Conservation (phyloP, 2,888 invertebrate genomes). For the Sphaerophoria rueppellii region DNA sequence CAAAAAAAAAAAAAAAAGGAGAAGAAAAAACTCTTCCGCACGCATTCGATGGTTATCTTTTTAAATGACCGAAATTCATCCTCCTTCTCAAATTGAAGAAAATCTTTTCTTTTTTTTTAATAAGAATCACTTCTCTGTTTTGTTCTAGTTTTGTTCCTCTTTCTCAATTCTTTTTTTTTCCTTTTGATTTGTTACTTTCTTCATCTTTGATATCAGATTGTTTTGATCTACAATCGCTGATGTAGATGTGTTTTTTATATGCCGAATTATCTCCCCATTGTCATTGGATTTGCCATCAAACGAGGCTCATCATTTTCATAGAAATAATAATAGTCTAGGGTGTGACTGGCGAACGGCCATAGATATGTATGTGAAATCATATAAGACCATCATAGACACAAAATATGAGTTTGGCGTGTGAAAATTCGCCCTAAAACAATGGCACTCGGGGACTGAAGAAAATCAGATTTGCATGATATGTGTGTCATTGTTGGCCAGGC, state of each 20-base stretch:
- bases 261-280: conserved; percentile 36
- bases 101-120: conserved; percentile 34
- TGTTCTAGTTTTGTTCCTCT: conserved; percentile 32
- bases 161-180: conserved; percentile 10
- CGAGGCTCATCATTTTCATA: conserved; percentile 65
- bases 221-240: conserved; percentile 19
- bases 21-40: conserved; percentile 56
- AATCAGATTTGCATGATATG: conserved; percentile 70
- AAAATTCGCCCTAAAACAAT: conserved; percentile 62
- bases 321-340: conserved; percentile 49
- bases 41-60: conserved; percentile 69
- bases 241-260: conserved; percentile 20
- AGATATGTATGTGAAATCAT: conserved; percentile 60
- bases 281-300: conserved; percentile 24
- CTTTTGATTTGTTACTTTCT: conserved; percentile 39
- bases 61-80: conserved; percentile 66
- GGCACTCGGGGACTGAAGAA: conserved; percentile 39
- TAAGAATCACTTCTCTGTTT: conserved; percentile 27
- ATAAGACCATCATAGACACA: conserved; percentile 66
- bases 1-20: conserved; percentile 38
- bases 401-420: conserved; percentile 70
- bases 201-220: conserved; percentile 57
- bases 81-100: conserved; percentile 34
- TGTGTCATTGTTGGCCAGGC: conserved; percentile 25
- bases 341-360: conserved; percentile 2